phyloP scores from a whole-genome alignment of 2,797 vertebrate species.

The Apogon talboti region DNA sequence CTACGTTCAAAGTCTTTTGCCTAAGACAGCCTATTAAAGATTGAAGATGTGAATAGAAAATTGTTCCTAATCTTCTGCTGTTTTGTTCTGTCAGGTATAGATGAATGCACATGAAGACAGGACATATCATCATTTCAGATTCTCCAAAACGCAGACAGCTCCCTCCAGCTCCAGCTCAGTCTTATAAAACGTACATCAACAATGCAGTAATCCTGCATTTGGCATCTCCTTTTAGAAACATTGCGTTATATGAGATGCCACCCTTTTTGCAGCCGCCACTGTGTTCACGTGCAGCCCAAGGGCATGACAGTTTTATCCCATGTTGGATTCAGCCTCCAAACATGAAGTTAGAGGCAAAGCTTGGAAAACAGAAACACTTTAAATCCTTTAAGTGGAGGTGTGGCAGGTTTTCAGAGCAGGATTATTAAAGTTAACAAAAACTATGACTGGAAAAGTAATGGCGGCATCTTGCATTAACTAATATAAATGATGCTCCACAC shows the following conservation, averaged over 20 bases:
- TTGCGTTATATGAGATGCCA: constrained; percentile 15
- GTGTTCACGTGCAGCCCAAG: constrained; percentile 37
- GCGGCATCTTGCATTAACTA: too few relatives aligned
- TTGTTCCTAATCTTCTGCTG: background rate
- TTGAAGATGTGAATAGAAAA: background rate
- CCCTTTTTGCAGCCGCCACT: constrained; percentile 19
- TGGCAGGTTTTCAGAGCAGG: too few relatives aligned
- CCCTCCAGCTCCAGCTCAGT: constrained; percentile 4
- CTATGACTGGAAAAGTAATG: too few relatives aligned
- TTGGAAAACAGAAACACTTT: constrained; percentile 26
- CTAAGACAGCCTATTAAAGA: background rate
- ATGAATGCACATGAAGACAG: too few relatives aligned
- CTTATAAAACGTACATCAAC: constrained; percentile 1
- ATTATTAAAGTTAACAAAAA: too few relatives aligned
- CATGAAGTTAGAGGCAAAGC: constrained; percentile 18
- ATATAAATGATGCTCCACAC: too few relatives aligned
- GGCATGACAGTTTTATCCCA: constrained; percentile 51
- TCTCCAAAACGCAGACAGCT: background rate
- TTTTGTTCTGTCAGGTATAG: too few relatives aligned
- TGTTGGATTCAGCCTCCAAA: constrained; percentile 16
- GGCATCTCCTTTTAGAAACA: constrained; percentile 32
- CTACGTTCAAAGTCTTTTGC: too few relatives aligned
- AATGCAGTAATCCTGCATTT: constrained; percentile 15
- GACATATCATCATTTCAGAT: too few relatives aligned
- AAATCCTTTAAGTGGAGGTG: background rate